Evolutionary conservation across 2,888 invertebrate genomes (phyloP), one percentile per base, ranked within the genome.

Genomic region (Rhimphoctona megacephalus): DNA sequence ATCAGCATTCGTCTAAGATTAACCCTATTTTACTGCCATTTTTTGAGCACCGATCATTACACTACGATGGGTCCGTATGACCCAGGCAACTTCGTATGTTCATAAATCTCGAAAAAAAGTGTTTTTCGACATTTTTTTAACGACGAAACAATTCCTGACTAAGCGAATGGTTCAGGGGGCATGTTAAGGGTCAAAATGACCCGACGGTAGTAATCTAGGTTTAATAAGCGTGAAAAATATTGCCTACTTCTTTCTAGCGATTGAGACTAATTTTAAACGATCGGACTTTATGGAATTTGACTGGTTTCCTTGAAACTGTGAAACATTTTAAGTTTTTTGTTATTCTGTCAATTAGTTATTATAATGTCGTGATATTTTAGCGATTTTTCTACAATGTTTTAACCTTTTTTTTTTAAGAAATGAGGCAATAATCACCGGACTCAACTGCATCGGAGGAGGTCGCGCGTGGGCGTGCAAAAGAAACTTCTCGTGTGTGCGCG

Each of bases 401-500:
- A 43, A 43, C 17, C 7, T 25, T 49, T 25, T 2, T 70, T 70
- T 49, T 49, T 17, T 30, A 25, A 69, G 17, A 46, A 70, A 61
- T 57, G 25, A 43, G 61, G 54, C 36, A 77, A 69, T 33, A 30
- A 76, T 77, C 67, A 36, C 19, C 36, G 49, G 57, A 64, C 52
- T 61, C 39, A 19, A 22, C 4, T 69, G 76, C 77, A 61, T 80
- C 82, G 76, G 82, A 79, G 83, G 81, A 76, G 81, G 85, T 85
- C 85, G 88, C 89, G 74, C 43, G 90, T 89, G 87, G 90, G 89
- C 89, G 89, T 88, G 36, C 17, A 46, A 49, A 61, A 54, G 64
- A 82, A 76, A 88, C 83, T 73, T 73, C 66, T 66, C 49, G 25
- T 76, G 73, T 46, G 52, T 33, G 64, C 46, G 74, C 54, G 54